Evolutionary conservation across 2,797 vertebrate genomes (phyloP).

Genomic region (Basileuterus tristriatus): DNA sequence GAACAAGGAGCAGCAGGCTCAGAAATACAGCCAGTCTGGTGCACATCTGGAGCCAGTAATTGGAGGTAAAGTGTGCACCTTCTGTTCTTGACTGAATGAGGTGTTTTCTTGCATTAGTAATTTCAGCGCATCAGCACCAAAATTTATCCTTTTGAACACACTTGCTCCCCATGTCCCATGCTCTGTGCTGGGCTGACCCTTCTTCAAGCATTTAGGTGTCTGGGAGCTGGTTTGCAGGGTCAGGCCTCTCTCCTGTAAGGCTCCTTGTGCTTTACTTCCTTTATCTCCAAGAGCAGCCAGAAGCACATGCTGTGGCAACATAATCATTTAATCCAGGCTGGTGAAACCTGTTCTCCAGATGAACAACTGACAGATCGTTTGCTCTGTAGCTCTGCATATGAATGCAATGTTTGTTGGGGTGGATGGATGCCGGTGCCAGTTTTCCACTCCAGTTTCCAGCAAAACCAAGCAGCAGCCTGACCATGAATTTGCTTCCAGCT

Average conservation of each 20-base stretch:
- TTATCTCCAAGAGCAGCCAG: conserved; percentile 56
- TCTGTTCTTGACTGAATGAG: accelerated
- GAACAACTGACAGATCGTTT: conserved; percentile 38
- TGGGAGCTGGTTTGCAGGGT: not conserved
- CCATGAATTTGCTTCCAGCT: not conserved
- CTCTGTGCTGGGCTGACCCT: accelerated
- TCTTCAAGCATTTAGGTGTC: not conserved
- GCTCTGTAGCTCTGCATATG: conserved; percentile 1
- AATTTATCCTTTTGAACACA: not conserved
- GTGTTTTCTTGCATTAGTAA: not conserved
- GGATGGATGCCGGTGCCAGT: conserved; percentile 7
- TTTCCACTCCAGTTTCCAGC: not conserved
- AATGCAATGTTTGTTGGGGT: conserved; percentile 31
- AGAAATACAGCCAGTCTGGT: not conserved
- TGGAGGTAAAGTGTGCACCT: not conserved
- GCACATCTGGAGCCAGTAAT: conserved; percentile 33
- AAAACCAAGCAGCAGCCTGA: not conserved
- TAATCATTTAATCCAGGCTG: conserved; percentile 62
- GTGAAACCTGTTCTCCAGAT: conserved; percentile 58
- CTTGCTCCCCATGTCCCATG: accelerated
- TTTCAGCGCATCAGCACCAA: not conserved
- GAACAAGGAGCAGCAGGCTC: not conserved
- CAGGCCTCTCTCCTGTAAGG: not conserved
- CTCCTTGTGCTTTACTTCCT: conserved; percentile 6
- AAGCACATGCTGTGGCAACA: conserved; percentile 66